Evolutionary conservation across 2,888 invertebrate species (phyloP).

Genomic region (Lathronympha strigana): DNA sequence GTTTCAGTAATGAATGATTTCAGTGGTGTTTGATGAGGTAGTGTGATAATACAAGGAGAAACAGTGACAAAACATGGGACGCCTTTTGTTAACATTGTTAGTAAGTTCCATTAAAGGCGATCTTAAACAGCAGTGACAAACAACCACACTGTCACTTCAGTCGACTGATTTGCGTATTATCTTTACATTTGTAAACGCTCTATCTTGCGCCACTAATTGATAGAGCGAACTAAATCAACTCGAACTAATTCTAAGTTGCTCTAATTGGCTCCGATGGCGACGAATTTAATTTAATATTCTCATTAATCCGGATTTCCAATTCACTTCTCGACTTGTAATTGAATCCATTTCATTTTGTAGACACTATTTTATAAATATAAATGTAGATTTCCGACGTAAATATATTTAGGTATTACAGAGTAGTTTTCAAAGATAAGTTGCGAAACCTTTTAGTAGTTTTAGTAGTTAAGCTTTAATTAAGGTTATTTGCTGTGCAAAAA

Average conservation of each 20-base stretch:
- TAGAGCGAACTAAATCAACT: constrained; percentile 29
- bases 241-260: constrained; percentile 28
- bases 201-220: constrained; percentile 35
- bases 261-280: constrained; percentile 30
- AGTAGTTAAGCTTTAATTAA: too few relatives aligned
- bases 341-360: constrained; percentile 1
- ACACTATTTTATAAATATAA: constrained; percentile 7
- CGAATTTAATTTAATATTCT: constrained; percentile 24
- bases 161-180: constrained; percentile 27
- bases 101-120: not conserved
- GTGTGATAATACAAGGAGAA: too few relatives aligned
- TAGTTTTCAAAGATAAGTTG: not conserved
- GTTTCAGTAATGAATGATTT: too few relatives aligned
- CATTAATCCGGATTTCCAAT: constrained; percentile 29
- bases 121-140: not conserved
- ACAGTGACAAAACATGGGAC: too few relatives aligned
- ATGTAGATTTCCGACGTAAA: not conserved
- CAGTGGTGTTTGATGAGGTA: too few relatives aligned
- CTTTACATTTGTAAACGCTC: constrained; percentile 23
- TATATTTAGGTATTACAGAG: not conserved
- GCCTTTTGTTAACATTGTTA: too few relatives aligned
- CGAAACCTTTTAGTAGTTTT: too few relatives aligned
- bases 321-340: constrained; percentile 22
- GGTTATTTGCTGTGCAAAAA: too few relatives aligned
- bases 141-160: not conserved